These are phyloP conservation scores for Arctopsyche grandis DNA, from an alignment of 1,140 invertebrate species.

Conservation along the genomic window DNA sequence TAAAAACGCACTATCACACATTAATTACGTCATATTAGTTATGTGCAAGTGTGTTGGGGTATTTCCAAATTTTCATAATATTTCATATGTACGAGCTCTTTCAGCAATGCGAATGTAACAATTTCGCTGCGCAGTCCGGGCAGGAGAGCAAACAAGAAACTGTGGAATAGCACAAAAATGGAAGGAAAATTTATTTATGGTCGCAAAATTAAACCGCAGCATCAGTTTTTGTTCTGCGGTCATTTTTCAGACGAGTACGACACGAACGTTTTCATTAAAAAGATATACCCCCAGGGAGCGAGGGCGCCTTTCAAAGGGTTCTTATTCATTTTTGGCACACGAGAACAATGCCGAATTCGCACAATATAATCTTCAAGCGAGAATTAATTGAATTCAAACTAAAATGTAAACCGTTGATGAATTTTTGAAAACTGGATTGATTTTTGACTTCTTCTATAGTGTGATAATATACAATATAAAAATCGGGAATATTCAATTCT, in stretches of 20 bases:
- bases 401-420: background rate
- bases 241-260: constrained; percentile 27
- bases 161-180: background rate
- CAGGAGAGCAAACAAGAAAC: background rate
- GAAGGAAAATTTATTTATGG: constrained; percentile 37
- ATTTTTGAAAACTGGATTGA: background rate
- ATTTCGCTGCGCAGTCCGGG: background rate
- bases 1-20: too few species aligned
- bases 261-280: constrained; percentile 26
- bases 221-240: constrained; percentile 29
- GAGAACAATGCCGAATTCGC: constrained; percentile 10
- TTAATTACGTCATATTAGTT: too few species aligned
- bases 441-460: too few species aligned
- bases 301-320: constrained; percentile 9
- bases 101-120: background rate
- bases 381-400: constrained; percentile 6
- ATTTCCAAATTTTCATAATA: too few species aligned
- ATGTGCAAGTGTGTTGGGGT: too few species aligned
- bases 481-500: too few species aligned
- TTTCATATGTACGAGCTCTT: too few species aligned
- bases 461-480: too few species aligned
- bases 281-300: background rate
- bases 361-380: background rate
- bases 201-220: constrained; percentile 36
- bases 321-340: background rate